Base-by-base conservation (phyloP, 2,888 invertebrate genomes). In the Harpagoxenus sublaevis region DNA sequence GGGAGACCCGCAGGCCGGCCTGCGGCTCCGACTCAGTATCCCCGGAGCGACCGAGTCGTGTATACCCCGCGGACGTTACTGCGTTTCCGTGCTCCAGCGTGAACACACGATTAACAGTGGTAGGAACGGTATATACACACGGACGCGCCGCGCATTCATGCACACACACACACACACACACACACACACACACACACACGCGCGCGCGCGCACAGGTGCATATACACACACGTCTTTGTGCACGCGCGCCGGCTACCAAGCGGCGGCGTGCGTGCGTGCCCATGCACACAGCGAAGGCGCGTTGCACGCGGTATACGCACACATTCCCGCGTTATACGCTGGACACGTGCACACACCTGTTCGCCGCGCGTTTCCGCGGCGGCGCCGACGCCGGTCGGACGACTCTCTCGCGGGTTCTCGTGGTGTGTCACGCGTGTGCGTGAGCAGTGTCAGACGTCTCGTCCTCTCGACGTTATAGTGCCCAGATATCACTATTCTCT, bases 21-120 rank as follows among this genome's bases (percentile, higher is more conserved):
- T 92, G 94, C 95, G 95, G 95, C 95, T 93, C 91, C 93, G 91
- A 35, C 93, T 93, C 95, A 94, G 94, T 94, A 93, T 95, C 94
- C 95, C 95, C 94, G 95, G 95, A 94, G 95, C 95, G 94, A 95
- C 95, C 95, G 95, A 94, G 94, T 93, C 94, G 94, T 93, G 93
- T 94, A 95, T 94, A 95, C 94, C 95, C 95, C 94, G 95, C 89
- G 92, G 91, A 93, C 88, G 90, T 60, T 89, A 86, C 87, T 88
- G 88, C 85, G 85, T 91, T 85, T 86, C 84, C 85, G 86, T 87
- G 85, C 81, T 86, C 88, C 86, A 86, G 73, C 88, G 89, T 87
- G 87, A 88, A 82, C 89, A 84, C 88, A 82, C 89, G 86, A 86
- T 84, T 55, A 55, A 78, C 83, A 73, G 85, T 70, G 57, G 4